phyloP scores from a whole-genome alignment of 2,888 invertebrate species.

The Synanthedon formicaeformis region DNA sequence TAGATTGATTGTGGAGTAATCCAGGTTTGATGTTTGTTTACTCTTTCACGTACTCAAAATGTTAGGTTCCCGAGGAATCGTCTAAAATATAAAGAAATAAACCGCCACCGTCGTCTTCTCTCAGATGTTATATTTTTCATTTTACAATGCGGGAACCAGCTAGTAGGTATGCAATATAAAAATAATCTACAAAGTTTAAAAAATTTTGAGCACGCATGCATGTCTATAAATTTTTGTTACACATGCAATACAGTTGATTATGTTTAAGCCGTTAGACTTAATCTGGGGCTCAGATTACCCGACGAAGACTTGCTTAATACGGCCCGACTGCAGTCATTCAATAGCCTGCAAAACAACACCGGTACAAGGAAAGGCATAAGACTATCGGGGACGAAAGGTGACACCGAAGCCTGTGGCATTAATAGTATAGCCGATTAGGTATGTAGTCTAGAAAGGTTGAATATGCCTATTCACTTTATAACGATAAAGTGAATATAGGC shows the following conservation, averaged over 20 bases:
- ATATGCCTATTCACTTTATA: neutral
- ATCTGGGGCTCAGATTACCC: constrained; percentile 53
- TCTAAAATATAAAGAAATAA: too few relatives aligned
- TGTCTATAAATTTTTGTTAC: constrained; percentile 8
- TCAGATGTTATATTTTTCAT: neutral
- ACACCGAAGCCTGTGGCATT: constrained; percentile 56
- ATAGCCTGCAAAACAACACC: constrained; percentile 60
- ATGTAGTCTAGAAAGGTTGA: constrained; percentile 10
- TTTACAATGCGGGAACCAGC: neutral
- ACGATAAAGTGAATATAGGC: too few relatives aligned
- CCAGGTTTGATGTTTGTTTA: too few relatives aligned
- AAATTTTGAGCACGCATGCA: too few relatives aligned
- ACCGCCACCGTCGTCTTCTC: too few relatives aligned
- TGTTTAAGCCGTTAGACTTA: constrained; percentile 50
- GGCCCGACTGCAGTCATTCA: constrained; percentile 54
- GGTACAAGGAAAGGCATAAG: constrained; percentile 40
- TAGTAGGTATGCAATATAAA: neutral
- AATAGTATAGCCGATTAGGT: constrained; percentile 29
- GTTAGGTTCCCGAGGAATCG: too few relatives aligned
- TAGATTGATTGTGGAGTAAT: too few relatives aligned
- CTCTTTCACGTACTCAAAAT: too few relatives aligned
- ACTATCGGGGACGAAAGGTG: constrained; percentile 58
- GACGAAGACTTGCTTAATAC: constrained; percentile 58
- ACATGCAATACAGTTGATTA: constrained; percentile 50
- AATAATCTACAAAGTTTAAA: too few relatives aligned